These are phyloP conservation scores for Hyposoter didymator DNA, from an alignment of 2,888 invertebrate genomes.

Conservation along the genomic window DNA sequence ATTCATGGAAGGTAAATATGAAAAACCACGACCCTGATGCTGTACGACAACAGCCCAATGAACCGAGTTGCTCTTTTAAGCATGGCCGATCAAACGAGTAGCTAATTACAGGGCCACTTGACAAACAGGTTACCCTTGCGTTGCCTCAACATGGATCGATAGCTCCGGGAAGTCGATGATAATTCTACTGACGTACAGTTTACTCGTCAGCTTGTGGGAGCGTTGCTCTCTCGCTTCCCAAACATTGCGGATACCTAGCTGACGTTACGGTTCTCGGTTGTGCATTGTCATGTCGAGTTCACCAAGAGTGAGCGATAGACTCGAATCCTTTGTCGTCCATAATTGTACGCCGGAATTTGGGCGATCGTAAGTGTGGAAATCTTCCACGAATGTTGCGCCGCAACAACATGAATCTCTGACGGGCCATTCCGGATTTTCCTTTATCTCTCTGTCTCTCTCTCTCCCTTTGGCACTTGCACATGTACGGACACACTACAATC, in stretches of 20 bases:
- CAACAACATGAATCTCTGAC: constrained; percentile 54
- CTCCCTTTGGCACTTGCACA: constrained; percentile 7
- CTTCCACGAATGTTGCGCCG: constrained; percentile 31
- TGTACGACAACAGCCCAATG: background rate
- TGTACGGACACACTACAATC: constrained; percentile 33
- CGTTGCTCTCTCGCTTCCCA: constrained; percentile 40
- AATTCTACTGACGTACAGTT: constrained; percentile 14
- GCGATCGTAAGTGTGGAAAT: constrained; percentile 39
- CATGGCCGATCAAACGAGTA: background rate
- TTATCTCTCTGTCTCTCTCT: constrained; percentile 8
- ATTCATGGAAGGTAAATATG: background rate
- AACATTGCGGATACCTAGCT: constrained; percentile 52
- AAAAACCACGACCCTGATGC: background rate
- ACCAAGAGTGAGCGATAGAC: constrained; percentile 40
- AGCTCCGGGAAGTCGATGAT: constrained; percentile 9
- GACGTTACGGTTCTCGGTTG: constrained; percentile 40
- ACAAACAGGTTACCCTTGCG: background rate
- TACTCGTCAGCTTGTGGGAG: constrained; percentile 11
- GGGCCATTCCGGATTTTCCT: constrained; percentile 42
- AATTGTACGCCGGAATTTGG: constrained; percentile 54
- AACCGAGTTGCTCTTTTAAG: background rate
- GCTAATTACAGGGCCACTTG: background rate
- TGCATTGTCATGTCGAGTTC: constrained; percentile 26
- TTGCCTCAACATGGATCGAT: constrained; percentile 2
- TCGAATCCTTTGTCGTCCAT: constrained; percentile 61